Conservation (phyloP, 2,113 vertebrate genomes). For the Columba livia region DNA sequence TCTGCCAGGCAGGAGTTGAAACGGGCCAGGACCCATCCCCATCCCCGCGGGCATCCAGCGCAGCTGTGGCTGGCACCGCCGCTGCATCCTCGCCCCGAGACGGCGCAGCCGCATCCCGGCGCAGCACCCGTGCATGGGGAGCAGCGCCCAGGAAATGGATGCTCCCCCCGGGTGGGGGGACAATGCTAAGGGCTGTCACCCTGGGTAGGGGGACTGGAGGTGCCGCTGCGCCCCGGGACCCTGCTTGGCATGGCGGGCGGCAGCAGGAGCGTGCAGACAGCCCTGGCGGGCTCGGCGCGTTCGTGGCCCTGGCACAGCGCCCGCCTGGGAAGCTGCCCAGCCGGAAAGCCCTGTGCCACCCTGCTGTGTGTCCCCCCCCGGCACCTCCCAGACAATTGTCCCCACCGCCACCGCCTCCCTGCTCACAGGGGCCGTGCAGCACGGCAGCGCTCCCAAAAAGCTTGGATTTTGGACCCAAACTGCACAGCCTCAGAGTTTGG, state of each 20-base stretch:
- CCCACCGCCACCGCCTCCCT: neutral
- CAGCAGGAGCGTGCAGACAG: neutral
- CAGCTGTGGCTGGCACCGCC: neutral
- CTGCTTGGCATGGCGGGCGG: accelerated
- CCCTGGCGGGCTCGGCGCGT: neutral
- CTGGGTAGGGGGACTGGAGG: neutral
- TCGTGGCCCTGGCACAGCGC: neutral
- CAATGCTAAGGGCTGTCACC: neutral
- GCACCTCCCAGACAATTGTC: slow-evolving; percentile 39
- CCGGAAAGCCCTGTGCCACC: slow-evolving; percentile 41
- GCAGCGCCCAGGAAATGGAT: neutral
- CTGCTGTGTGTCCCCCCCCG: neutral
- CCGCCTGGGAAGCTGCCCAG: neutral
- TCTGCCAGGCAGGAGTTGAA: too few relatives aligned
- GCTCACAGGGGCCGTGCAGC: neutral
- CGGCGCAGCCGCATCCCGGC: neutral
- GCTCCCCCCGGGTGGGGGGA: neutral
- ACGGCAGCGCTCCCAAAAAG: neutral
- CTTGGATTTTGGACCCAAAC: neutral
- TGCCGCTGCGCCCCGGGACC: neutral
- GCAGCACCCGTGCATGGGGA: neutral
- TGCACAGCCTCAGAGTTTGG: neutral
- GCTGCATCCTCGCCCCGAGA: neutral
- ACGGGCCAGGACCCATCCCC: neutral
- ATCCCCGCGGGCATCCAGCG: neutral